These are phyloP conservation scores for Luscinia luscinia DNA, from an alignment of 2,797 vertebrate genomes.

Conservation along the genomic window DNA sequence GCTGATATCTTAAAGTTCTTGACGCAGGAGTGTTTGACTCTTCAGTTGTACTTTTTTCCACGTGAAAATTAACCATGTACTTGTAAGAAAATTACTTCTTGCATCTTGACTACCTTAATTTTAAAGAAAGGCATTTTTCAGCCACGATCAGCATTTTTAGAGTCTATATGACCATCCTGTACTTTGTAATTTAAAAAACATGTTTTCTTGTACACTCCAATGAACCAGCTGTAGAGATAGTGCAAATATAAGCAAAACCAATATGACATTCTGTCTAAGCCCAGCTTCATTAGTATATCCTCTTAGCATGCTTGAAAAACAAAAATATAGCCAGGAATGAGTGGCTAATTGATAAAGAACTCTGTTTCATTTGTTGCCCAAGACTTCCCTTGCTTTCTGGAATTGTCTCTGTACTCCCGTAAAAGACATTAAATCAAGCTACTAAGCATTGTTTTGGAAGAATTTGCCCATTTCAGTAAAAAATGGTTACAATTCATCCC, in stretches of 20 bases:
- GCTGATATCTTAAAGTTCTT: too few relatives aligned
- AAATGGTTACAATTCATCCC: not conserved
- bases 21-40: rapidly evolving
- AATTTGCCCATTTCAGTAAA: not conserved
- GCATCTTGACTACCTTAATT: not conserved
- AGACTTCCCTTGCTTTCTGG: not conserved
- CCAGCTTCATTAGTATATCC: not conserved
- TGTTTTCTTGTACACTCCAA: not conserved
- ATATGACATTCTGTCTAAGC: not conserved
- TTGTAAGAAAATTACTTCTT: not conserved
- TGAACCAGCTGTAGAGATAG: not conserved
- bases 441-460: not conserved
- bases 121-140: not conserved
- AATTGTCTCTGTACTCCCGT: not conserved
- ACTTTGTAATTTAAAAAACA: not conserved
- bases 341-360: not conserved
- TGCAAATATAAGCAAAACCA: not conserved
- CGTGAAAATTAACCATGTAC: not conserved
- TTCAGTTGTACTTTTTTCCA: not conserved
- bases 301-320: not conserved
- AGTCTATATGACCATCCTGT: too few relatives aligned
- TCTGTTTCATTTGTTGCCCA: not conserved
- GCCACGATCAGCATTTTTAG: not conserved
- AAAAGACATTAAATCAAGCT: not conserved
- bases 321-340: not conserved